phyloP scores from a whole-genome alignment of 1,140 invertebrate species.

The Procambarus virginalis region DNA sequence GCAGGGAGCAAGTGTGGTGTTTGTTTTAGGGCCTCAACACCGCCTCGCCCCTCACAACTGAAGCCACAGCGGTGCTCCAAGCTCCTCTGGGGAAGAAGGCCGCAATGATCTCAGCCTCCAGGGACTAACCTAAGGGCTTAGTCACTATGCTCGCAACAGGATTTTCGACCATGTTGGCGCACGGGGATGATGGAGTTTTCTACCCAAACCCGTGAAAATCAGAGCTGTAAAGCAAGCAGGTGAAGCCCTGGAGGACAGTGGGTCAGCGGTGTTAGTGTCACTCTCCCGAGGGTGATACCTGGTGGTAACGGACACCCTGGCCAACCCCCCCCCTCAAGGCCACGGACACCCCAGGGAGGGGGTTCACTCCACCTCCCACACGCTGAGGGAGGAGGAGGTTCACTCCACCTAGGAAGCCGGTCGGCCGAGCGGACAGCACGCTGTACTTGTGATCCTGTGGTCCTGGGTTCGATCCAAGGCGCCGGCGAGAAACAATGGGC shows the following conservation, averaged over 20 bases:
- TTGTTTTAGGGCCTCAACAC: slow-evolving; percentile 5
- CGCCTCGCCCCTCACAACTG: slow-evolving; percentile 5
- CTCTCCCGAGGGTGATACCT: background rate
- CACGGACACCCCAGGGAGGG: too few relatives aligned
- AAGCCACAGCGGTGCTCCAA: background rate
- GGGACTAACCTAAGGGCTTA: background rate
- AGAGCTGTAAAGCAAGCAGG: slow-evolving; percentile 23
- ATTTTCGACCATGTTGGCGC: background rate
- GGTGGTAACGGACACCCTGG: background rate
- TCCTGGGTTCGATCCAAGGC: too few relatives aligned
- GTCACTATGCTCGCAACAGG: background rate
- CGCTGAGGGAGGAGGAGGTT: too few relatives aligned
- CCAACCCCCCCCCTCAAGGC: too few relatives aligned
- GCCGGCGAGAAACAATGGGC: too few relatives aligned
- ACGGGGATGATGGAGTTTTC: background rate
- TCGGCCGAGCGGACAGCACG: too few relatives aligned
- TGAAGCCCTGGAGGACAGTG: background rate
- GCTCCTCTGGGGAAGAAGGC: background rate
- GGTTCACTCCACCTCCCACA: too few relatives aligned
- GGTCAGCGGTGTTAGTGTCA: background rate
- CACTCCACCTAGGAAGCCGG: too few relatives aligned
- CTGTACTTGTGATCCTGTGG: too few relatives aligned
- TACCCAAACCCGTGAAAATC: background rate
- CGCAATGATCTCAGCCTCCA: background rate
- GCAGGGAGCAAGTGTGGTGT: slow-evolving; percentile 17